Base-by-base conservation (phyloP, 1,140 invertebrate species). In the Reticulitermes speratus region DNA sequence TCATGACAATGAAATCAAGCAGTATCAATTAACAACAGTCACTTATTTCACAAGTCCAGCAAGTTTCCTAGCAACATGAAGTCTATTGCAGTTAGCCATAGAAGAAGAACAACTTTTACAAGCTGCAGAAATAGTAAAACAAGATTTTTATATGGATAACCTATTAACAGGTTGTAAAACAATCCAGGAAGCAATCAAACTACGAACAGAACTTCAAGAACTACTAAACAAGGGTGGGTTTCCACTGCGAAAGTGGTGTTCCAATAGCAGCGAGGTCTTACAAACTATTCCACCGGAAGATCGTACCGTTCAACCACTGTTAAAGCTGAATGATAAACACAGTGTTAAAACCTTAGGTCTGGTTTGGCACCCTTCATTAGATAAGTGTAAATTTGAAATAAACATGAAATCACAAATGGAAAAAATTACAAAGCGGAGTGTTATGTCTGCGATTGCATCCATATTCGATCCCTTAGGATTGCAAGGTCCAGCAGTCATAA, bases 101-200 rank as follows among this genome's bases (percentile, higher is more conserved):
- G 90, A 90, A 84, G 87, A 88, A 86, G 87, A 75, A 48, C 7
- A 84, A 1, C 90, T 87, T 88, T 88, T 89, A 45, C 75, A 83
- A 14, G 89, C 88, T 52, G 82, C 87, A 83, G 82, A 88, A 69
- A 87, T 89, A 25, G 89, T 91, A 32, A 32, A 45, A 52, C 88
- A 87, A 32, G 89, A 91, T 87, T 91, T 91, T 86, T 93, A 55
- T 87, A 89, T 92, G 11, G 92, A 93, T 86, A 91, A 93, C 88
- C 84, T 90, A 30, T 86, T 92, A 2, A 89, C 89, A 44, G 90
- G 91, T 38, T 88, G 88, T 19, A 86, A 87, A 38, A 52, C 23
- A 44, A 84, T 87, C 48, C 44, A 87, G 82, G 85, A 87, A 48
- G 89, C 88, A 44, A 30, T 87, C 19, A 25, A 86, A 48, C n/a